Evolutionary conservation across 37 sponge, comb jelly and placozoan species (phyloP).

Genomic region (Hexactinellida sp.): DNA sequence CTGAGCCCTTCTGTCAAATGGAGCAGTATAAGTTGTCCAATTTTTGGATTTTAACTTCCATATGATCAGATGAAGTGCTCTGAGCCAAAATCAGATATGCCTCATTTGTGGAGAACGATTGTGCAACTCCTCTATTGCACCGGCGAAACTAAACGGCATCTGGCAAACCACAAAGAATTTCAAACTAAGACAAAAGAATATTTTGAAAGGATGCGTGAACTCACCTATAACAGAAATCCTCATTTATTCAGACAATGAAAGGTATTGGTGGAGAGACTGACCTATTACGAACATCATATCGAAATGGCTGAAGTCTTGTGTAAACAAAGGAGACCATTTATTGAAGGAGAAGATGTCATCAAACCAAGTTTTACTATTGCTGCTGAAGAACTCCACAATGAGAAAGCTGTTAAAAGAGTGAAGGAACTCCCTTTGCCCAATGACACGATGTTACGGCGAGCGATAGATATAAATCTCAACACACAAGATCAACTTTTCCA

Average conservation of each 20-base stretch:
- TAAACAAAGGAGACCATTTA: background rate
- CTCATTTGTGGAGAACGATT: slow-evolving; percentile 2
- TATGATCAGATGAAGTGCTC: slow-evolving; percentile 1
- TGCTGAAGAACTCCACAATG: slow-evolving; percentile 8
- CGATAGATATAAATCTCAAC: background rate
- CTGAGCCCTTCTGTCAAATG: background rate
- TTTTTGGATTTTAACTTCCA: slow-evolving; percentile 2
- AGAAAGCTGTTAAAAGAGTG: slow-evolving; percentile 9
- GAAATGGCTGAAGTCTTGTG: slow-evolving; percentile 16
- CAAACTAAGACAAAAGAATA: slow-evolving; percentile 10
- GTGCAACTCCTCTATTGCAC: background rate
- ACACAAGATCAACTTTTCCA: background rate
- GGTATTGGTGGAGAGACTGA: slow-evolving; percentile 3
- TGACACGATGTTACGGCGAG: slow-evolving; percentile 17
- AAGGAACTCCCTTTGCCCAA: slow-evolving; percentile 7
- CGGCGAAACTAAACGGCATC: slow-evolving; percentile 10
- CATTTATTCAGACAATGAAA: background rate
- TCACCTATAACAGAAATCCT: slow-evolving; percentile 7
- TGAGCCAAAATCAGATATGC: background rate
- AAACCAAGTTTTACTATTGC: slow-evolving; percentile 11
- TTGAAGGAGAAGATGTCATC: slow-evolving; percentile 9
- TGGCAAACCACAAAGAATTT: background rate
- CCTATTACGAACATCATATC: background rate
- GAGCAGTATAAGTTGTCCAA: background rate
- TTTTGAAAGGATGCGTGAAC: slow-evolving; percentile 3